phyloP scores from a whole-genome alignment of 2,797 vertebrate genomes.

The Etheostoma nigrum region DNA sequence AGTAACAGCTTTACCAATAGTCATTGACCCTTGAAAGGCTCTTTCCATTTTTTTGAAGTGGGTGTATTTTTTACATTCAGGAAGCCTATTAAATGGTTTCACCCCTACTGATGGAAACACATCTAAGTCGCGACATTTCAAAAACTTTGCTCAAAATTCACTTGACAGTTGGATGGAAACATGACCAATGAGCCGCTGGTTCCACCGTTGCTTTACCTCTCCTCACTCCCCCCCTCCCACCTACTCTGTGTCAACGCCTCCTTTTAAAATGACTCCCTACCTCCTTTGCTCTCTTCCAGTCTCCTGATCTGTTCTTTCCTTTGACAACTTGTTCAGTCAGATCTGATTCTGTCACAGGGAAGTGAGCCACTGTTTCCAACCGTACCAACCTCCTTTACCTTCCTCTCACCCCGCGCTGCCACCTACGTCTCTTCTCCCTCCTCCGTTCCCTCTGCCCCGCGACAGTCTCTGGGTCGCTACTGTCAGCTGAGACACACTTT shows the following conservation, averaged over 20 bases:
- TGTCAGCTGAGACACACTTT: slow-evolving; percentile 39
- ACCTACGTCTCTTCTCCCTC: slow-evolving; percentile 9
- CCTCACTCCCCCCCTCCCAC: slow-evolving; percentile 15
- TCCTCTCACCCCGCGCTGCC: slow-evolving; percentile 39
- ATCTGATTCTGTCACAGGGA: slow-evolving; percentile 57
- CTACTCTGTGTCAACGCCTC: slow-evolving; percentile 19
- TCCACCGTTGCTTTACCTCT: slow-evolving; percentile 39
- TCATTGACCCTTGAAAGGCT: slow-evolving; percentile 36
- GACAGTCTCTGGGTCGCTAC: slow-evolving; percentile 13
- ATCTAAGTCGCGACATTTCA: slow-evolving; percentile 54
- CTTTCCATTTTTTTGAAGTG: slow-evolving; percentile 48
- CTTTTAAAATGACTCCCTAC: slow-evolving; percentile 32
- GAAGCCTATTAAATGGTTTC: slow-evolving; percentile 57
- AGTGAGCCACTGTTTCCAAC: slow-evolving; percentile 71
- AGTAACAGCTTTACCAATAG: slow-evolving; percentile 35
- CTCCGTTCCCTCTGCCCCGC: slow-evolving; percentile 28
- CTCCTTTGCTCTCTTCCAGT: not conserved
- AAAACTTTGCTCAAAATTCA: slow-evolving; percentile 41
- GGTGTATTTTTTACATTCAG: slow-evolving; percentile 34
- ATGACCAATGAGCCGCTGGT: slow-evolving; percentile 48
- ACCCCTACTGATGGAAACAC: slow-evolving; percentile 55
- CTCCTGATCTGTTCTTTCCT: slow-evolving; percentile 27
- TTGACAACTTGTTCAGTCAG: slow-evolving; percentile 35
- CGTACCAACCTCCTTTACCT: slow-evolving; percentile 53
- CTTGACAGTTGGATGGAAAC: slow-evolving; percentile 67